Conservation (phyloP, 2,797 vertebrate genomes). For the Myotis pilosus region DNA sequence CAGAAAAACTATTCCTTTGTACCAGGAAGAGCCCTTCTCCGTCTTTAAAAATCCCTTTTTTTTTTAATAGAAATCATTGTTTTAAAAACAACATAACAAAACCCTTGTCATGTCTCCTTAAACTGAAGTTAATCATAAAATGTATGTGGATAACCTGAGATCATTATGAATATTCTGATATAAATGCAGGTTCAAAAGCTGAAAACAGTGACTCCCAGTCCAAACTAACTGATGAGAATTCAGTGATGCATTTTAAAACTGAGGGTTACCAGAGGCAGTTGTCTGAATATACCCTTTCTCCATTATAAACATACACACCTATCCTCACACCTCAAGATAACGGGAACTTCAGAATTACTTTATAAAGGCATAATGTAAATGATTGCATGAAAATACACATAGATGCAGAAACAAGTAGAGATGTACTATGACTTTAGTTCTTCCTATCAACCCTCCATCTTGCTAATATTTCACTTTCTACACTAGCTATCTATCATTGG, state of each 20-base stretch:
- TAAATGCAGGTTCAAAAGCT: not conserved
- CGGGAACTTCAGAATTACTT: not conserved
- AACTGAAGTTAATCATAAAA: constrained; percentile 30
- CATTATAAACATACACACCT: not conserved
- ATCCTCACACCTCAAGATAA: not conserved
- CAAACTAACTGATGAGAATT: constrained; percentile 11
- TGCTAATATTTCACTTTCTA: not conserved
- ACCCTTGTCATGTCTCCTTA: not conserved
- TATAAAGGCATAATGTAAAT: not conserved
- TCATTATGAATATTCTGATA: constrained; percentile 36
- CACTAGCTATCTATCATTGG: not conserved
- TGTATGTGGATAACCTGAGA: not conserved
- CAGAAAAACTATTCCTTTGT: not conserved
- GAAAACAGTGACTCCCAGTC: not conserved
- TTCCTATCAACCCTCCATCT: not conserved
- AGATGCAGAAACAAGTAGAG: not conserved
- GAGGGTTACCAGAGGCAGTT: not conserved
- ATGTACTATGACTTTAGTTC: not conserved
- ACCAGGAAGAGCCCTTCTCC: not conserved
- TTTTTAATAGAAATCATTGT: not conserved
- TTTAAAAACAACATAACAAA: not conserved
- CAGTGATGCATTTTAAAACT: not conserved
- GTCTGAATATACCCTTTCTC: not conserved
- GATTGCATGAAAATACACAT: not conserved
- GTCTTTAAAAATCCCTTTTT: not conserved